phyloP scores from a whole-genome alignment of 2,797 vertebrate genomes.

The Phaenicophaeus curvirostris region DNA sequence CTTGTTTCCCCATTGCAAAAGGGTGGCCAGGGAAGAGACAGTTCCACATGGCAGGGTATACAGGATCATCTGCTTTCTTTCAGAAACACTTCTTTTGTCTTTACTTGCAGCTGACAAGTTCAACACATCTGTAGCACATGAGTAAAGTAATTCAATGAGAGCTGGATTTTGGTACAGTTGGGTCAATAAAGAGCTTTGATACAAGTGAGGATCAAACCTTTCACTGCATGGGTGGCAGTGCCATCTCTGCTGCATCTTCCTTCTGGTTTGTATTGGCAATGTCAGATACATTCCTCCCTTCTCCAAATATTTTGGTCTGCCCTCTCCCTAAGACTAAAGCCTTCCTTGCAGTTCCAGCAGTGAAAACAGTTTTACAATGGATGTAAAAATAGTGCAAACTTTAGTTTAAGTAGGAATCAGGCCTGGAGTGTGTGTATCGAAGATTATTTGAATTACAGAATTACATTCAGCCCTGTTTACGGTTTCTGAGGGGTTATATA shows the following conservation, averaged over 20 bases:
- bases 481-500: background rate
- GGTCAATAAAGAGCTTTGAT: background rate
- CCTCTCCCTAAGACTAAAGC: background rate
- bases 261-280: background rate
- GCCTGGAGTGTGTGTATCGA: background rate
- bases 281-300: background rate
- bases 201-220: background rate
- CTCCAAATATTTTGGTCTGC: background rate
- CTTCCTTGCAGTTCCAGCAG: background rate
- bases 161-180: background rate
- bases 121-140: background rate
- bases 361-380: background rate
- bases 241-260: background rate
- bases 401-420: background rate
- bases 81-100: background rate
- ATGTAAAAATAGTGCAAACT: background rate
- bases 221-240: accelerated
- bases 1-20: background rate
- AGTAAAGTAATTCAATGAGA: background rate
- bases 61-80: background rate
- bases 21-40: background rate
- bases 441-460: background rate
- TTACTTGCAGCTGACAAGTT: background rate
- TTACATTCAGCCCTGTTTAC: background rate
- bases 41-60: background rate